Evolutionary conservation across 2,888 invertebrate species (phyloP), one percentile per base, ranked within the genome.

Genomic region (Trachelus tabidus): DNA sequence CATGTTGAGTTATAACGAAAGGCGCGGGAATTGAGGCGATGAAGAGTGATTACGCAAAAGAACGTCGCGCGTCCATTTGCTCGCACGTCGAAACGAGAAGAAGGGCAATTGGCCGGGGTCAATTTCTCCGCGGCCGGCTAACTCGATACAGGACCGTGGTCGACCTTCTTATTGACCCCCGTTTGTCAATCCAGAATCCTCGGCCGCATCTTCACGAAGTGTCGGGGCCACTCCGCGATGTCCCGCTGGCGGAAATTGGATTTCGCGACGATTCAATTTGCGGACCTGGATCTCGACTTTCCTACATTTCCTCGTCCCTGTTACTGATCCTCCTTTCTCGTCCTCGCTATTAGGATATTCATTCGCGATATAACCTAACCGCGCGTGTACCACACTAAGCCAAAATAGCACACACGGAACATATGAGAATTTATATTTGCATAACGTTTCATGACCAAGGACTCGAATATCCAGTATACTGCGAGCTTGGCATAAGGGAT

Each of bases 41-140:
- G 56, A 56, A 56, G 56, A 56, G 23, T 9, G 56, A 56, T 56
- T 56, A 56, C 56, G 56, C 56, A 1, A 23, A 23, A 56, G 56
- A 23, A 56, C 56, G 56, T 56, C 2, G 56, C 56, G 56, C 23
- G 23, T 56, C 9, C 56, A 56, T 56, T 56, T 56, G 56, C 56
- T 56, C 9, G 56, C 9, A 56, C 33, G 71, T 71, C 31, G 71
- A 34, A 71, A 33, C 74, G 35, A 74, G n/a, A 33, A 68, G 69
- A 77, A 73, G 74, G 76, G 79, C 80, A 86, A 85, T 85, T 86
- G 83, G 82, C 79, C 79, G 78, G 82, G 86, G 86, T 86, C 84
- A 86, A 86, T 86, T 86, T 83, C 86, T 85, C 82, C 82, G 85
- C 84, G 85, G 83, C 84, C 79, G 76, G 79, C 83, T 86, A 86